Evolutionary conservation across 2,113 vertebrate genomes (phyloP), one percentile per base, ranked within the genome.

Genomic region (Plecturocebus donacophilus): DNA sequence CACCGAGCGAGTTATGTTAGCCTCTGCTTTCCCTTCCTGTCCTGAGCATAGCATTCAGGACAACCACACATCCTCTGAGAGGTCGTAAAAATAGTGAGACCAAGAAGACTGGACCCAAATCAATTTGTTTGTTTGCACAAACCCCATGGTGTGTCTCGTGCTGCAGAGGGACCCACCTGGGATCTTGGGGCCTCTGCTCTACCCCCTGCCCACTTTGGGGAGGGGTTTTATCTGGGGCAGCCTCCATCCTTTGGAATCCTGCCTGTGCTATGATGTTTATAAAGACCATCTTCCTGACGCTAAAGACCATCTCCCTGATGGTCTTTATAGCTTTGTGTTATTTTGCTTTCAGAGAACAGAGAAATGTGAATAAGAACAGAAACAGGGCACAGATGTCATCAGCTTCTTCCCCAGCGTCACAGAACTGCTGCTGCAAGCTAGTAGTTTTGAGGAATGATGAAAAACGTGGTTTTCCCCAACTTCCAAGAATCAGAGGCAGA

Each of bases 401-500:
- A 2, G 71, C 85, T 87, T 52, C 85, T 61, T 70, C 47, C 56
- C 42, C 35, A 23, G 25, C 16, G n/a, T 90, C 76, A 20, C 35
- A 95, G 45, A 93, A 35, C 52, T 56, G n/a, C 2, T 86, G 82
- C 68, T 90, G 68, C 1, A 14, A 89, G 77, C 71, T 81, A 38
- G 73, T 5, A 8, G 90, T 25, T 95, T 86, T 95, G 52, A 93
- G 77, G 73, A 93, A 88, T 95, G 95, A 80, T 95, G 81, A 91
- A 75, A 97, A 97, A 93, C 27, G 30, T 68, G 40, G 87, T 97
- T 98, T 97, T 83, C 58, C n/a, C 87, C 23, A 47, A 1, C 58
- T 97, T 96, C 93, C 88, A 95, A 89, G 94, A 98, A 97, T 84
- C 66, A 75, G 73, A 91, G 40, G 45, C 83, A 77, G 94, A 87